Percentiles rank a stretch among this genome's conserved stretches.
Evolutionary conservation across 2,797 vertebrate genomes (phyloP).

Genomic region (Sternotherus odoratus): DNA sequence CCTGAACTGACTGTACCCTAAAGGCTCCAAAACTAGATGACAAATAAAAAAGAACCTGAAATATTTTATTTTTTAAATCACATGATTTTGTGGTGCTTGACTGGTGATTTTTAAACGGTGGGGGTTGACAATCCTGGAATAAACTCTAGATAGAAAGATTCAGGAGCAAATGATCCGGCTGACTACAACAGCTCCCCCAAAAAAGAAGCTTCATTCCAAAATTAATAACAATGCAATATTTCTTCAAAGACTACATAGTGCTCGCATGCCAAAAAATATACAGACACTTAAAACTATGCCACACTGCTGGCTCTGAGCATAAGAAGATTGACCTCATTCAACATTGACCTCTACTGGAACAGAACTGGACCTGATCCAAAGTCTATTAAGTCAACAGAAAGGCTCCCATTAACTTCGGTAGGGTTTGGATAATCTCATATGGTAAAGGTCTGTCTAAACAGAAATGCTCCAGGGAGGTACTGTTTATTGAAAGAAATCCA

Average conservation of each 20-base stretch:
- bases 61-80: neutral
- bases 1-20: rapidly evolving
- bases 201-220: neutral
- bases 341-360: neutral
- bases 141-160: neutral
- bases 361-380: neutral
- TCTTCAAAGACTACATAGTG: neutral
- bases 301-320: neutral
- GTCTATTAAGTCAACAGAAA: neutral
- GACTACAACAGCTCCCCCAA: neutral
- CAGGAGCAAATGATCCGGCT: neutral
- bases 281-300: neutral
- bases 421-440: neutral
- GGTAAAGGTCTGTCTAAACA: rapidly evolving
- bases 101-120: rapidly evolving
- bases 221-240: neutral
- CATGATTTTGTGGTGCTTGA: neutral
- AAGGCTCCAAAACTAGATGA: neutral
- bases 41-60: rapidly evolving
- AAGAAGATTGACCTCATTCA: neutral
- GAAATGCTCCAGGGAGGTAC: neutral
- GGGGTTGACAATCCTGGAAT: neutral
- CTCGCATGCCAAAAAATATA: rapidly evolving
- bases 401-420: neutral
- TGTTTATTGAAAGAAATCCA: neutral